Percentiles rank a stretch among this genome's conserved stretches.
These are phyloP conservation scores for Nautilus pompilius DNA, from an alignment of 1,140 invertebrate species.

Conservation along the genomic window DNA sequence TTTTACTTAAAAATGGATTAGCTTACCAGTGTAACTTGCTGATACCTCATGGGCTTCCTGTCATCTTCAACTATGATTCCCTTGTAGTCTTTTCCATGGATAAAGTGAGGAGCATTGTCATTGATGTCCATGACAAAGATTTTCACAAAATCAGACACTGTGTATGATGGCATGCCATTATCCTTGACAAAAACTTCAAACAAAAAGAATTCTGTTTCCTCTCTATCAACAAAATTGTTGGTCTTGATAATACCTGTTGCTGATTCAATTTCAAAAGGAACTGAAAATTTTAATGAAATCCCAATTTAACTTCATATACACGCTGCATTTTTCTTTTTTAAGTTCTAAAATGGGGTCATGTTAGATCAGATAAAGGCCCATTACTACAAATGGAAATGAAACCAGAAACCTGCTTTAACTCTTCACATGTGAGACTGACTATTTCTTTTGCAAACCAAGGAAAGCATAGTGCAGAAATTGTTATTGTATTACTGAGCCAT, in stretches of 20 bases:
- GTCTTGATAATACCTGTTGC: not conserved
- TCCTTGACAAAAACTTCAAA: not conserved
- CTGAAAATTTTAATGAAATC: not conserved
- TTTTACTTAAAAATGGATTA: no score
- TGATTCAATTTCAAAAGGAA: not conserved
- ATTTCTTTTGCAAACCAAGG: no score
- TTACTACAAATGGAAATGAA: no score
- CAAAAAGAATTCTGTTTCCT: not conserved
- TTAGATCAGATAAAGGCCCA: no score
- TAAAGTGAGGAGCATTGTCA: not conserved
- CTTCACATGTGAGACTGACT: no score
- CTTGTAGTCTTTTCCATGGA: not conserved
- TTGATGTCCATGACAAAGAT: not conserved
- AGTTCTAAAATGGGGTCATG: no score
- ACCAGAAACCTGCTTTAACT: no score
- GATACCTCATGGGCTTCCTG: not conserved
- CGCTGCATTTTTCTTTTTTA: no score
- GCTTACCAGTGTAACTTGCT: not conserved
- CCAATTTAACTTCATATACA: not conserved
- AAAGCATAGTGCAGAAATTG: no score
- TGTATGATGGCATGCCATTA: not conserved
- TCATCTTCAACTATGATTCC: constrained; percentile 4
- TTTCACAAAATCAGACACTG: not conserved
- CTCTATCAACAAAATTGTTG: not conserved
- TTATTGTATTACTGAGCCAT: no score